Percentiles rank a stretch among this genome's conserved stretches.
Evolutionary conservation across 2,113 vertebrate genomes (phyloP).

Genomic region (Thryonomys swinderianus): DNA sequence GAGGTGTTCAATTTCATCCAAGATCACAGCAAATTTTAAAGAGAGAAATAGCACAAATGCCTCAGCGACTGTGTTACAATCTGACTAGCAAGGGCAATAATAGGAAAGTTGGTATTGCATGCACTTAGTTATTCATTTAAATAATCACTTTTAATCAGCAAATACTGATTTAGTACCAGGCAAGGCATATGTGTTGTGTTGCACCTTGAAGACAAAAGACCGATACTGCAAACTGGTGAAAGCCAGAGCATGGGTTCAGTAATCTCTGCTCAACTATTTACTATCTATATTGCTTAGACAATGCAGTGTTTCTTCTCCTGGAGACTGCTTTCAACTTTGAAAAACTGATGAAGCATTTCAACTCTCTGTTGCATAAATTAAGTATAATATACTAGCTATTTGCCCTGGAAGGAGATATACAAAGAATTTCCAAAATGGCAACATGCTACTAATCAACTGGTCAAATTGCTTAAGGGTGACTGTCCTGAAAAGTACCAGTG

Average conservation of each 20-base stretch:
- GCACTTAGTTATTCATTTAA: background rate
- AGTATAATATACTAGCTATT: background rate
- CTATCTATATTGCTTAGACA: background rate
- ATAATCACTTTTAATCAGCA: background rate
- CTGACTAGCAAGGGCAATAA: background rate
- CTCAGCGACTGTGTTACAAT: background rate
- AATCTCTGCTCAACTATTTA: background rate
- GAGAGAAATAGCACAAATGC: background rate
- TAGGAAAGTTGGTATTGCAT: background rate
- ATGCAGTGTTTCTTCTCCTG: rapidly evolving
- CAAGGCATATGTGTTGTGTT: background rate
- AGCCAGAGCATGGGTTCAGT: background rate
- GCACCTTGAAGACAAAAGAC: background rate
- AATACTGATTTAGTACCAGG: background rate
- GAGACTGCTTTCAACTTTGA: slow-evolving; percentile 23
- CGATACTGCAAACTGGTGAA: background rate
- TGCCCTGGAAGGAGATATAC: background rate
- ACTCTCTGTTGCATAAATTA: background rate
- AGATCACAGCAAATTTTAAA: background rate
- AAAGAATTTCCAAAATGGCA: background rate
- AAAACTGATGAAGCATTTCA: background rate
- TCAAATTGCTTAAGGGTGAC: background rate
- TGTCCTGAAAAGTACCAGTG: background rate
- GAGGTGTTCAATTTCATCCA: background rate
- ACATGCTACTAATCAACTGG: slow-evolving; percentile 2